A percentile compares a stretch with the other conserved stretches of the same genome.
Conservation (phyloP, 2,888 invertebrate genomes). For the Tetheella fluctuosa region DNA sequence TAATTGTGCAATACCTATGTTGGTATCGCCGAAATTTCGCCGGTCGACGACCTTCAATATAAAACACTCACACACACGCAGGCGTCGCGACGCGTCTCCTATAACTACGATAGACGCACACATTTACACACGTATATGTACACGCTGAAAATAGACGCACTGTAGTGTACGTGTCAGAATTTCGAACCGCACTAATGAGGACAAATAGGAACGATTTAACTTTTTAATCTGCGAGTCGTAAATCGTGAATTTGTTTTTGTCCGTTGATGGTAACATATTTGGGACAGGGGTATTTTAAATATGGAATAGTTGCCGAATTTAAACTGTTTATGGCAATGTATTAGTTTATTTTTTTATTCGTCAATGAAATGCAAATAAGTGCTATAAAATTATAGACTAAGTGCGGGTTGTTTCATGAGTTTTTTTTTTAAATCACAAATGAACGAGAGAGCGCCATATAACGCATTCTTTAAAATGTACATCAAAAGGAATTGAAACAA, state of each 20-base stretch:
- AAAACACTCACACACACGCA: slow-evolving; percentile 41
- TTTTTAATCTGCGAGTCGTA: slow-evolving; percentile 46
- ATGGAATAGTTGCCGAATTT: not conserved
- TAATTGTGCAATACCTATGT: slow-evolving; percentile 56
- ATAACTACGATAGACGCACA: slow-evolving; percentile 41
- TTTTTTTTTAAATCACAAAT: too few relatives aligned
- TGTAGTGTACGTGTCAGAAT: slow-evolving; percentile 26
- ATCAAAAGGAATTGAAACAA: too few relatives aligned
- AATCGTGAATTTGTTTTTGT: slow-evolving; percentile 14
- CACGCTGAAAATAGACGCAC: slow-evolving; percentile 33
- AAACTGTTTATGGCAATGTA: not conserved
- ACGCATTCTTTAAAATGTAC: too few relatives aligned
- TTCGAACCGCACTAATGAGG: slow-evolving; percentile 47
- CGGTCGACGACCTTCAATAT: slow-evolving; percentile 51
- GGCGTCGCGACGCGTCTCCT: slow-evolving; percentile 47
- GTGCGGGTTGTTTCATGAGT: too few relatives aligned
- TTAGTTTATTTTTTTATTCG: too few relatives aligned
- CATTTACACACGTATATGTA: slow-evolving; percentile 37
- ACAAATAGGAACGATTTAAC: slow-evolving; percentile 44
- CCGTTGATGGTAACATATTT: too few relatives aligned
- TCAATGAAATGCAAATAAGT: too few relatives aligned
- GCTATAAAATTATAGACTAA: too few relatives aligned
- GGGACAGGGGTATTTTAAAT: not conserved
- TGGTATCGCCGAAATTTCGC: slow-evolving; percentile 56
- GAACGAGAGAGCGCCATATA: too few relatives aligned